Base-by-base conservation (phyloP, 2,888 invertebrate species). In the Rhingia campestris region DNA sequence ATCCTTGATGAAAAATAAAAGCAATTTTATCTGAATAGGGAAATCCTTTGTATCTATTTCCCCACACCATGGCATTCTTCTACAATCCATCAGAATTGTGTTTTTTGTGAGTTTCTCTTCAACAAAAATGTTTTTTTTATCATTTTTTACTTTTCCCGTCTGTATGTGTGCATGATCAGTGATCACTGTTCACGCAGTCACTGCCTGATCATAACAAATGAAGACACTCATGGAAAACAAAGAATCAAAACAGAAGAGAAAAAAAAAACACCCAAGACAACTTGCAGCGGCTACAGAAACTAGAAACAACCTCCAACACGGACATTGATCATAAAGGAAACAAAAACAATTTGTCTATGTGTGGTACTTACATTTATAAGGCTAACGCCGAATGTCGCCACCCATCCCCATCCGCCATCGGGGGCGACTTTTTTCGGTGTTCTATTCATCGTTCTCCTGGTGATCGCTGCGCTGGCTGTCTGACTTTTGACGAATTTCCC, bases 331-430 rank as follows among this genome's bases (percentile, higher is more conserved):
- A 41, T n/a, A 39, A 14, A n/a, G 33, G 49, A 47, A 43, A 66
- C 7, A 43, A 7, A 32, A 64, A 35, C 39, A 56, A 4, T 45
- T 33, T 12, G 14, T 56, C 6, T 14, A 33, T 72, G 39, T 37
- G 49, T 4, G 30, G 10, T 86, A 95, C 96, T 95, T 92, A 97
- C 96, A 92, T 96, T 96, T 88, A 96, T 95, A 90, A 96, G 92
- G 90, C 96, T 95, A 89, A 96, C 96, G 87, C 96, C 96, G 86
- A 96, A 92, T 86, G 96, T 95, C 84, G 96, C 96, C 92, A 96
- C 94, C 96, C 97, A 97, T 70, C 97, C 97, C 96, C 96, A 97
- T 67, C 97, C 97, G 64, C 97, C 97, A 90, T 97, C 97, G 53
- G 97, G 97, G 41, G 96, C 95, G 87, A 95, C 94, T 92, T 94